phyloP scores from a whole-genome alignment of 2,113 vertebrate species.

The Barbus barbus region DNA sequence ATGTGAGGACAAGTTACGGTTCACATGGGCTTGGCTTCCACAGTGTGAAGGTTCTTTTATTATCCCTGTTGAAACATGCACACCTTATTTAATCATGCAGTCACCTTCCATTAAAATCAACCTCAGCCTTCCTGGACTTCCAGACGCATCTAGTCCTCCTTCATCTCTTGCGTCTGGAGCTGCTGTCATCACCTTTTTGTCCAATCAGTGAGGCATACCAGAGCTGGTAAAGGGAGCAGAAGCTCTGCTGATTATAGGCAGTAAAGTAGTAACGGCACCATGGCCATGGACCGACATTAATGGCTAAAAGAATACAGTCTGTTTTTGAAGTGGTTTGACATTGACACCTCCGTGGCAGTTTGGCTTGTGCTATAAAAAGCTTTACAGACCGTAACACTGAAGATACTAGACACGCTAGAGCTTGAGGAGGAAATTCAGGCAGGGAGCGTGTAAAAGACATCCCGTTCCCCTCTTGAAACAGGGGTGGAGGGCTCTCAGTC shows the following conservation, averaged over 20 bases:
- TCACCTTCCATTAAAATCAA: not conserved
- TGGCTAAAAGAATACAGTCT: conserved; percentile 59
- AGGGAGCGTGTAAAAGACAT: conserved; percentile 58
- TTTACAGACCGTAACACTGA: conserved; percentile 49
- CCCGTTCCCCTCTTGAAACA: conserved; percentile 21
- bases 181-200: conserved; percentile 44
- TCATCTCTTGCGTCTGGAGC: conserved; percentile 17
- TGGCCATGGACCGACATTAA: conserved; percentile 59
- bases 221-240: conserved; percentile 54
- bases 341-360: conserved; percentile 61
- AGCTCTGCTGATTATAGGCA: conserved; percentile 60
- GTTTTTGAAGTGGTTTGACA: conserved; percentile 63
- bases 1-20: conserved; percentile 66
- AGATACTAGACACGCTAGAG: conserved; percentile 14
- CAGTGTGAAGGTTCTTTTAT: not conserved
- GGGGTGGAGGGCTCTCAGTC: conserved; percentile 57
- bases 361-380: conserved; percentile 67
- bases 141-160: not conserved
- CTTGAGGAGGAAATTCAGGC: conserved; percentile 5
- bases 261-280: conserved; percentile 60
- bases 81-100: not conserved
- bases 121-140: not conserved
- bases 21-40: conserved; percentile 65
- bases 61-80: conserved; percentile 5
- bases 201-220: conserved; percentile 38